These are phyloP conservation scores for Ectemnius continuus DNA, from an alignment of 2,888 invertebrate species.

Conservation along the genomic window DNA sequence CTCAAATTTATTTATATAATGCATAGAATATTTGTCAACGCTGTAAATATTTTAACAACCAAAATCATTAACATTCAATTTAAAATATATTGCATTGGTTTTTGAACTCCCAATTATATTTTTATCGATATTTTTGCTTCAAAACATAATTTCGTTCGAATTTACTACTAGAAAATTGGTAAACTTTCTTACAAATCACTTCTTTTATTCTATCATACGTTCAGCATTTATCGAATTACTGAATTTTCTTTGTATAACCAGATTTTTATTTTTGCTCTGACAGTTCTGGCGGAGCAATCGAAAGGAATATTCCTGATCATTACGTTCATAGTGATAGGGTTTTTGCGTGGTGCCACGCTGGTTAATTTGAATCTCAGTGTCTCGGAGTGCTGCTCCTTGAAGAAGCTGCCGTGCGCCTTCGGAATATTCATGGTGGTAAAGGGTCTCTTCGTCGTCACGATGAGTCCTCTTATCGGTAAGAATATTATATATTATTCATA, in stretches of 20 bases:
- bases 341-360: constrained; percentile 87
- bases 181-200: neutral
- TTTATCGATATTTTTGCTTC: no score
- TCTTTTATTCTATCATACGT: neutral
- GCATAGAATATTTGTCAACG: no score
- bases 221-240: no score
- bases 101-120: no score
- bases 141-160: no score
- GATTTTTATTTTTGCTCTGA: neutral
- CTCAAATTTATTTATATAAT: no score
- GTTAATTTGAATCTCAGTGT: constrained; percentile 89
- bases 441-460: constrained; percentile 84
- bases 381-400: constrained; percentile 86
- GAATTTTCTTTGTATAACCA: no score
- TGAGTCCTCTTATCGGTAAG: constrained; percentile 82
- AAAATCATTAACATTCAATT: no score
- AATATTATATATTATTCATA: no score
- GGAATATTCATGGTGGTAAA: constrained; percentile 89
- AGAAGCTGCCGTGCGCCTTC: constrained; percentile 87
- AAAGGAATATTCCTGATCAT: constrained; percentile 85
- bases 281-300: constrained; percentile 86
- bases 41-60: no score
- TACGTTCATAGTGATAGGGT: constrained; percentile 87
- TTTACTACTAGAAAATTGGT: no score
- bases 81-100: no score